Percentiles rank a stretch among this genome's conserved stretches.
phyloP scores from a whole-genome alignment of 2,113 vertebrate genomes.

The Tyto alba region DNA sequence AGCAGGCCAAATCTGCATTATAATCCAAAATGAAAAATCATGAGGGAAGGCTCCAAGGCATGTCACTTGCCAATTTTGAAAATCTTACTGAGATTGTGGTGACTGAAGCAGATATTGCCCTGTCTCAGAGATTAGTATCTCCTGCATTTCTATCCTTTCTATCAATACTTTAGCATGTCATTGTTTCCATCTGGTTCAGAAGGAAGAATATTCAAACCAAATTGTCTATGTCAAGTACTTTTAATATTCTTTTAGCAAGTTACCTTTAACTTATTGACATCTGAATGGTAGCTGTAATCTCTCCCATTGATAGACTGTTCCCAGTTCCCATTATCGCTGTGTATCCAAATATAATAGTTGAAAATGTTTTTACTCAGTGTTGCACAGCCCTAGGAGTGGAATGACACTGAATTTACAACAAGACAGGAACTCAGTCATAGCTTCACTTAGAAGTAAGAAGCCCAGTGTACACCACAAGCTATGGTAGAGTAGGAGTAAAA shows the following conservation, averaged over 20 bases:
- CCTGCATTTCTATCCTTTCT: not conserved
- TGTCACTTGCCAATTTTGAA: not conserved
- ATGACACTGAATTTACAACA: not conserved
- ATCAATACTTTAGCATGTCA: not conserved
- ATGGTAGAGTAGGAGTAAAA: not conserved
- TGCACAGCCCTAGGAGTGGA: not conserved
- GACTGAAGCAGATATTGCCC: not conserved
- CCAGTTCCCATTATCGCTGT: not conserved
- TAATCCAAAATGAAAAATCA: not conserved
- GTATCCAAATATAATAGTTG: not conserved
- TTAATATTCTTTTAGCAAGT: not conserved
- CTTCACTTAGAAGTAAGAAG: not conserved
- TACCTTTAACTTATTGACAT: not conserved
- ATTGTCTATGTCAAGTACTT: not conserved
- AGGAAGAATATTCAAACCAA: not conserved
- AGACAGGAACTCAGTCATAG: fast-evolving
- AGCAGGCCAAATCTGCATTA: not conserved
- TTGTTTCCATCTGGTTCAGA: not conserved
- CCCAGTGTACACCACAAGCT: not conserved
- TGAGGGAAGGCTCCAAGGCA: fast-evolving
- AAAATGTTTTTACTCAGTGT: not conserved
- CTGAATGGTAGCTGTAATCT: not conserved
- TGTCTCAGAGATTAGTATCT: not conserved
- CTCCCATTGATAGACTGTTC: not conserved
- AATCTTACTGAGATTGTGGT: not conserved